These are phyloP conservation scores for Pygmarrhopalites habei DNA, from an alignment of 1,140 invertebrate species.

Conservation along the genomic window DNA sequence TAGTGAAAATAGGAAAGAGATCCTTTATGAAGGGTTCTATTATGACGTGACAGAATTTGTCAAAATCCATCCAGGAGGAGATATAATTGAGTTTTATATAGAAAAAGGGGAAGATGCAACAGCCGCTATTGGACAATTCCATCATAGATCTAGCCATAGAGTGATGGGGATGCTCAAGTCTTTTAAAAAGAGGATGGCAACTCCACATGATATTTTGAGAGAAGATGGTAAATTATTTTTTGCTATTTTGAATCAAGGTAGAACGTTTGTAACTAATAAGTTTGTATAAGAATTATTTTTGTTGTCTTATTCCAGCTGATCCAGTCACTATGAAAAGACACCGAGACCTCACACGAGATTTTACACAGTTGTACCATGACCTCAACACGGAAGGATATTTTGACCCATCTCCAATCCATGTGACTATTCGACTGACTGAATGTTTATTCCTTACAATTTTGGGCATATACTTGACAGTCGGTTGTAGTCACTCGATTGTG, in stretches of 20 bases:
- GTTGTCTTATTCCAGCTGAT: slow-evolving; percentile 26
- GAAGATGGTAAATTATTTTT: slow-evolving; percentile 7
- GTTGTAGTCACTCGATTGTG: not conserved
- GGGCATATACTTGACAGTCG: slow-evolving; percentile 26
- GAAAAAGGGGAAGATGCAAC: slow-evolving; percentile 23
- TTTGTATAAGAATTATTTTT: slow-evolving; percentile 1
- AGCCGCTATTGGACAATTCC: slow-evolving; percentile 19
- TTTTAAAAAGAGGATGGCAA: no score
- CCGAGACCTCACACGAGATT: slow-evolving; percentile 29
- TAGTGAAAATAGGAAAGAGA: slow-evolving; percentile 13
- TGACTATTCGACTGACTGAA: slow-evolving; percentile 26
- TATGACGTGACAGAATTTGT: slow-evolving; percentile 23
- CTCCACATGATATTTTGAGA: no score
- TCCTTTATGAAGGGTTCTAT: slow-evolving; percentile 20
- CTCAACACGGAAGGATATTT: slow-evolving; percentile 31
- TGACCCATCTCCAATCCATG: slow-evolving; percentile 23
- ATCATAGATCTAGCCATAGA: slow-evolving; percentile 14
- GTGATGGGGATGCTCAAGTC: slow-evolving; percentile 21
- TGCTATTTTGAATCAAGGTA: no score
- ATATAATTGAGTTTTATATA: slow-evolving; percentile 18
- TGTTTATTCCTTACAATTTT: slow-evolving; percentile 12
- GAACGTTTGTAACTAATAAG: no score
- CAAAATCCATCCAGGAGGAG: slow-evolving; percentile 16
- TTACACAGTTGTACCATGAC: slow-evolving; percentile 27
- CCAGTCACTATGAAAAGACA: slow-evolving; percentile 16